Percentiles rank a stretch among this genome's conserved stretches.
Conservation (phyloP, 2,113 vertebrate species). For the Peucedramus taeniatus region DNA sequence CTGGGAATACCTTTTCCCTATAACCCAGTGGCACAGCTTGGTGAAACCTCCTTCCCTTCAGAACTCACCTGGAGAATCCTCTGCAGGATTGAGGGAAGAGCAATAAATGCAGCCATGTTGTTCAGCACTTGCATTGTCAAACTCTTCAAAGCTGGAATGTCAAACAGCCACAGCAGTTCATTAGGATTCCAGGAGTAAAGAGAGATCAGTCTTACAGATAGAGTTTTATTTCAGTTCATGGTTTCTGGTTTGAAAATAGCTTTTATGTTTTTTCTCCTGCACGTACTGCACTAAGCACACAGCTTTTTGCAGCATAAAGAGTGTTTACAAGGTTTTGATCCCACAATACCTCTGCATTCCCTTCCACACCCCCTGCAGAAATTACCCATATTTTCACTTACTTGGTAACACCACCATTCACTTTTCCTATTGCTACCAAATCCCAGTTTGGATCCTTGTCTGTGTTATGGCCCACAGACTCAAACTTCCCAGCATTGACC, state of each 20-base stretch:
- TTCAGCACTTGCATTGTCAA: constrained; percentile 95
- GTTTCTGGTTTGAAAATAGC: neutral
- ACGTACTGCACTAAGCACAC: neutral
- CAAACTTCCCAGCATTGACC: neutral
- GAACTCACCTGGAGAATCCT: constrained; percentile 89
- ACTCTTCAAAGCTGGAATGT: constrained; percentile 84
- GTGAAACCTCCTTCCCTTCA: neutral
- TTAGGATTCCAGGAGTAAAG: neutral
- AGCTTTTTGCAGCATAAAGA: neutral
- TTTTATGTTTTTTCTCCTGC: neutral
- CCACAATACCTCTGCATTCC: neutral
- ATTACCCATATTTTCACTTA: neutral
- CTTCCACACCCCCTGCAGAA: neutral
- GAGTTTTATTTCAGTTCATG: neutral
- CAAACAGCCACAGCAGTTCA: neutral
- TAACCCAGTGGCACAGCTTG: neutral
- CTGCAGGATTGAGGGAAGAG: constrained; percentile 91
- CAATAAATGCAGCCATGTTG: constrained; percentile 92
- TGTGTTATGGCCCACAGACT: neutral
- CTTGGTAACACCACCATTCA: neutral
- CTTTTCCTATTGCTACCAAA: neutral
- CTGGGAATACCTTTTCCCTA: neutral
- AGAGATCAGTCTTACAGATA: neutral
- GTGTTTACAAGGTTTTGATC: neutral
- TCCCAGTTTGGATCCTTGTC: neutral